Evolutionary conservation across 2,113 vertebrate species (phyloP).

Genomic region (Trogon melanurus): DNA sequence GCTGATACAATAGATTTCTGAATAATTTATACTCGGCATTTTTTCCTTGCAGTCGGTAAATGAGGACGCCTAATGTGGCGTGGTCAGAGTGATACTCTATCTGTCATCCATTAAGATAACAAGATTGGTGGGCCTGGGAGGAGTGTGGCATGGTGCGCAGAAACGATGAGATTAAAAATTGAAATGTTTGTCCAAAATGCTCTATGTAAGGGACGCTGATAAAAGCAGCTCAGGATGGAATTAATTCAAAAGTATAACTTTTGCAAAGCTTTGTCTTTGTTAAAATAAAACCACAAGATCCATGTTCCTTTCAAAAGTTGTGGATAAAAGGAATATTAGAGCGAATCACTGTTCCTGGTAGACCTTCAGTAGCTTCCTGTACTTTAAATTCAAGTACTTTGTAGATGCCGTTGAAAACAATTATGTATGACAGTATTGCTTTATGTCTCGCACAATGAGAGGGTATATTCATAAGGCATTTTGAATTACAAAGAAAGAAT

Average conservation of each 20-base stretch:
- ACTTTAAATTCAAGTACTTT: slow-evolving; percentile 5
- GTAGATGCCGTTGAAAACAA: slow-evolving; percentile 22
- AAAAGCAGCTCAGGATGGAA: slow-evolving; percentile 35
- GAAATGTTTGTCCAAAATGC: slow-evolving; percentile 22
- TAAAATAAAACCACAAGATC: not conserved
- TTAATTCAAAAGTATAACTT: slow-evolving; percentile 35
- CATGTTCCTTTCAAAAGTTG: not conserved
- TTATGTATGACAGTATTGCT: slow-evolving; percentile 30
- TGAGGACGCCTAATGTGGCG: slow-evolving; percentile 84
- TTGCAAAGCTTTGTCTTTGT: not conserved
- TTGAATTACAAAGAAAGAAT: slow-evolving; percentile 13
- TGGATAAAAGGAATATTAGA: not conserved
- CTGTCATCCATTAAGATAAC: slow-evolving; percentile 90
- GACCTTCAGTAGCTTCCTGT: not conserved
- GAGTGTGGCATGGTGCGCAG: not conserved
- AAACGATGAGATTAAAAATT: slow-evolving; percentile 64
- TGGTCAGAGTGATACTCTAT: slow-evolving; percentile 77
- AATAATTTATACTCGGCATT: slow-evolving; percentile 91
- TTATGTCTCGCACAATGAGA: not conserved
- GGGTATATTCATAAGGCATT: not conserved
- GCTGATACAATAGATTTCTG: slow-evolving; percentile 75
- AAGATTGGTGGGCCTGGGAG: slow-evolving; percentile 80
- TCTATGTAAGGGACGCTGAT: slow-evolving; percentile 23
- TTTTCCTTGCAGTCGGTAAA: slow-evolving; percentile 90
- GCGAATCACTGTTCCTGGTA: not conserved